These are phyloP conservation scores for Oscheius sp. DNA, from an alignment of 2,888 invertebrate species.

Conservation along the genomic window DNA sequence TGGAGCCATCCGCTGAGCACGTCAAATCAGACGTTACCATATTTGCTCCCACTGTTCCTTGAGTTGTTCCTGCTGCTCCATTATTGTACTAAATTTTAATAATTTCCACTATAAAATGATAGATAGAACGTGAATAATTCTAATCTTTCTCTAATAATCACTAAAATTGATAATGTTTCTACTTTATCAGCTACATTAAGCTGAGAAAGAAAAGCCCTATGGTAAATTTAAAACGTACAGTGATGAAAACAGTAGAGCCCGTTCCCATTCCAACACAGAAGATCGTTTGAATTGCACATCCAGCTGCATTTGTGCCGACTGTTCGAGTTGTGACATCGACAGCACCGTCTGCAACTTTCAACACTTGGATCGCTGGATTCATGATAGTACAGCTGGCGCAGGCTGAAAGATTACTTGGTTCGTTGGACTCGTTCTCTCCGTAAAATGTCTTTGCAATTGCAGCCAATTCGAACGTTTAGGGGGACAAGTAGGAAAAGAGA, in stretches of 20 bases:
- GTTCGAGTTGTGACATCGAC: background rate
- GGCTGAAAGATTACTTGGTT: no score
- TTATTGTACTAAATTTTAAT: slow-evolving; percentile 5
- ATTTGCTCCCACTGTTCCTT: background rate
- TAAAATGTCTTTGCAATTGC: no score
- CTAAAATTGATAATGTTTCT: no score
- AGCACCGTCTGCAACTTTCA: background rate
- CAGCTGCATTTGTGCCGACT: background rate
- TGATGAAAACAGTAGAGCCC: slow-evolving; percentile 10
- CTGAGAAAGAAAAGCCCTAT: no score
- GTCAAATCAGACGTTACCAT: background rate
- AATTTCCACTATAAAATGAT: background rate
- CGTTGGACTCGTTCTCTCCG: no score
- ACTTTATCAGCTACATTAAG: no score
- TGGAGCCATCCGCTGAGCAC: slow-evolving; percentile 1
- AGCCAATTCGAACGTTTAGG: no score
- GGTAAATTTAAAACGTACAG: slow-evolving; percentile 10
- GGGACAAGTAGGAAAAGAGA: no score
- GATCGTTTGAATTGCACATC: slow-evolving; percentile 17
- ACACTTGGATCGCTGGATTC: slow-evolving; percentile 9
- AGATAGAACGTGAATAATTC: no score
- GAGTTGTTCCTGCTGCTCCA: slow-evolving; percentile 11
- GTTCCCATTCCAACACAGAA: background rate
- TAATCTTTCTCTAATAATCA: no score
- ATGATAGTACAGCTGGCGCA: slow-evolving; percentile 10